A percentile compares a stretch with the other conserved stretches of the same genome.
Evolutionary conservation across 2,797 vertebrate species (phyloP).

Genomic region (Pteronotus mesoamericanus): DNA sequence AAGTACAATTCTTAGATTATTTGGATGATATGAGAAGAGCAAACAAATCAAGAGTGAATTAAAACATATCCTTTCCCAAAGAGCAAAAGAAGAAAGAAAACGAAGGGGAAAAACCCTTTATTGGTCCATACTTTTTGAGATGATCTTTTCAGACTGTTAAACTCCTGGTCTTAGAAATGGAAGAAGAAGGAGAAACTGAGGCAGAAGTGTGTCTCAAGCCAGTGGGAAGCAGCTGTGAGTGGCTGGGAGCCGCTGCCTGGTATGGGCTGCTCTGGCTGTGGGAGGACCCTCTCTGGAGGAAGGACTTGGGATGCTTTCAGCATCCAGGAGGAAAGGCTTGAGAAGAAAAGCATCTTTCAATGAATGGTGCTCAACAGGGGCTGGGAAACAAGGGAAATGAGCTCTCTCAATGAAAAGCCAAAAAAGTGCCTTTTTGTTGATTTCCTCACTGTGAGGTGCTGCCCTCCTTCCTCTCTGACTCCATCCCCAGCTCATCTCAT

Average conservation of each 20-base stretch:
- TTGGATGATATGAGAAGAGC: background rate
- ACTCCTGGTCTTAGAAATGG: background rate
- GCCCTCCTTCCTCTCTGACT: conserved; percentile 9
- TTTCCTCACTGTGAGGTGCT: background rate
- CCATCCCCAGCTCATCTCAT: background rate
- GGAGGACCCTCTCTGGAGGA: background rate
- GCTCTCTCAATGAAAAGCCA: conserved; percentile 12
- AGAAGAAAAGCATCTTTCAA: conserved; percentile 58
- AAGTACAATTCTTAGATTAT: background rate
- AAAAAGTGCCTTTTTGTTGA: conserved; percentile 52
- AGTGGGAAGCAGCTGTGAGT: background rate
- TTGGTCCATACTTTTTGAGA: background rate
- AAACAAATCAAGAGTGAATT: background rate
- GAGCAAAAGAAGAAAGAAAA: background rate
- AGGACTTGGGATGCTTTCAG: background rate
- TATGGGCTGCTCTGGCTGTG: background rate
- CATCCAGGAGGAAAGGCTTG: conserved; percentile 47
- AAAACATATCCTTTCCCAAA: background rate
- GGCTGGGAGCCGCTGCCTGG: background rate
- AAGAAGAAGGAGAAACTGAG: background rate
- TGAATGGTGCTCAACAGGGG: conserved; percentile 50
- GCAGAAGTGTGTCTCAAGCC: background rate
- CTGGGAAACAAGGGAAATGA: conserved; percentile 28
- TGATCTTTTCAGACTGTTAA: background rate
- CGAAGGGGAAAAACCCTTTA: background rate